phyloP scores from a whole-genome alignment of 2,797 vertebrate species.

The Odontamblyopus rebecca region DNA sequence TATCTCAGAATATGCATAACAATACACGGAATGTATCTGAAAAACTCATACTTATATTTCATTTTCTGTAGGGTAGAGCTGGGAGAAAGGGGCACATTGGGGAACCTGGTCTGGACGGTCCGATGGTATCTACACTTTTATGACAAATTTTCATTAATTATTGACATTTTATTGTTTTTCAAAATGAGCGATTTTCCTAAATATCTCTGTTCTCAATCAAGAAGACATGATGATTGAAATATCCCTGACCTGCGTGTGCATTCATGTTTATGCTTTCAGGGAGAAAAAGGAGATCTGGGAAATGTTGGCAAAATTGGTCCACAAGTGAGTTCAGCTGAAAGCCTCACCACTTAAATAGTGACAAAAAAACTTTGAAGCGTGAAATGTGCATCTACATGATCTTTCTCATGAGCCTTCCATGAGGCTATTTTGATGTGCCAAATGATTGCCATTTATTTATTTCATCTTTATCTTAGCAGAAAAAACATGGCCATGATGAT shows the following conservation, averaged over 20 bases:
- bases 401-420: not conserved
- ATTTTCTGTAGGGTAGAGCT: slow-evolving; percentile 82
- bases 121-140: slow-evolving; percentile 73
- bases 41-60: slow-evolving; percentile 23
- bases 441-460: not conserved
- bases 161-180: too few relatives aligned
- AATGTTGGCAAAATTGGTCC: slow-evolving; percentile 88
- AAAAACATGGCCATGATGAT: too few relatives aligned
- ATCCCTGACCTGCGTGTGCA: slow-evolving; percentile 45
- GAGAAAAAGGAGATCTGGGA: slow-evolving; percentile 90
- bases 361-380: too few relatives aligned
- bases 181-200: too few relatives aligned
- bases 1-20: slow-evolving; percentile 4
- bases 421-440: too few relatives aligned
- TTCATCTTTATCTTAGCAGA: not conserved
- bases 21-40: not conserved
- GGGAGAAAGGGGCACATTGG: slow-evolving; percentile 88
- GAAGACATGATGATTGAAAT: slow-evolving; percentile 14
- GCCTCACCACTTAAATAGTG: too few relatives aligned
- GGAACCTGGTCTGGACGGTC: slow-evolving; percentile 86
- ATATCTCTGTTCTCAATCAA: not conserved
- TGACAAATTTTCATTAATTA: not conserved
- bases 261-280: slow-evolving; percentile 79
- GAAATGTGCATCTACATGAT: too few relatives aligned
- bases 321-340: slow-evolving; percentile 79